Evolutionary conservation across 2,888 invertebrate species (phyloP), one percentile per base, ranked within the genome.

Genomic region (Oxycera nigricornis): DNA sequence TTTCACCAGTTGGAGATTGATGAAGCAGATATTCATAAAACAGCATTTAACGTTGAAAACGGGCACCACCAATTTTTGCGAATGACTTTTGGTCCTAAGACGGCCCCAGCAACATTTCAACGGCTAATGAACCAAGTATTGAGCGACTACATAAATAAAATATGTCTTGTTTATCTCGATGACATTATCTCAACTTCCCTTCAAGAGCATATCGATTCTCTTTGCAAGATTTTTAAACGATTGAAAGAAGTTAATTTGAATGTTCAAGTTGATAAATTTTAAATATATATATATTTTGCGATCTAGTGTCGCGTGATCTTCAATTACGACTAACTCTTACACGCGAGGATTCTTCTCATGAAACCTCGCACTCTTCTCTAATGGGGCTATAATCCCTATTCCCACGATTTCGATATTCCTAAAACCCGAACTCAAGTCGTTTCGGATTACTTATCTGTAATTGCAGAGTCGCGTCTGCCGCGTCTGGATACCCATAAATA

Each of bases 1-100:
- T 83, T 81, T 65, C 79, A 80, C 61, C 82, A 83, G 73, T 80
- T 83, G 1, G 79, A 79, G 11, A 73, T 83, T 28, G 65, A 78
- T 11, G 35, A 65, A 28, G 14, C 78, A 79, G 20, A 77, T n/a
- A n/a, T 78, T n/a, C 59, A 74, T 72, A 82, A 82, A 77, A 82
- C 82, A 0, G 80, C 46, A 46, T 46, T 46, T 46, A 46, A 17
- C 6, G 46, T 46, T 3, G 55, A 55, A 55, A 55, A 55, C 1
- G 55, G 55, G n/a, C 55, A 55, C 24, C 3, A 24, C 20, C 2
- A 55, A 17, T 55, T 55, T 24, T 11, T 55, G 3, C 24, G 55
- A 6, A 55, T 55, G 55, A 4, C 55, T 11, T 22, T 55, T 24
- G 55, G 55, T 20, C 55, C 24, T 20, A 17, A 55, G 24, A 55